Conservation (phyloP, 2,888 invertebrate genomes). For the Lysandra coridon region DNA sequence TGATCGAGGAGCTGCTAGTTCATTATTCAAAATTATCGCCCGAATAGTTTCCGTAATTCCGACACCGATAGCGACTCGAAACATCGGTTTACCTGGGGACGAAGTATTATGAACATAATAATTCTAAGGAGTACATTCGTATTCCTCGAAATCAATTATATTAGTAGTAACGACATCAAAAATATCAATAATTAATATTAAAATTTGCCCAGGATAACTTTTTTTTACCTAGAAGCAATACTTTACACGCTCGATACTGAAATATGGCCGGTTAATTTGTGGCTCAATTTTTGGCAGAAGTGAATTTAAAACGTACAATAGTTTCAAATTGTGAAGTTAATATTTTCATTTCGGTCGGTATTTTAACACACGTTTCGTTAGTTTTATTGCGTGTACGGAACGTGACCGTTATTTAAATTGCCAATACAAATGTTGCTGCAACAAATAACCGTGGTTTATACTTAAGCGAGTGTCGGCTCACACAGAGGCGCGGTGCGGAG, state of each 20-base stretch:
- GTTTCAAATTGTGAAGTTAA: constrained; percentile 14
- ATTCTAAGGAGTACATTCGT: neutral
- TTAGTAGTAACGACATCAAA: too few species aligned
- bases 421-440: constrained; percentile 10
- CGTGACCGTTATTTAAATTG: constrained; percentile 1
- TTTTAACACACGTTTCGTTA: constrained; percentile 24
- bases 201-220: neutral
- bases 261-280: neutral
- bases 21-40: constrained; percentile 10
- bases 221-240: neutral
- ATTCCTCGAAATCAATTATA: too few species aligned
- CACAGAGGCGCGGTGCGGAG: neutral
- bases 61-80: neutral
- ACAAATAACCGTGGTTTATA: constrained; percentile 6
- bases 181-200: too few species aligned
- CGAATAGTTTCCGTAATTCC: neutral
- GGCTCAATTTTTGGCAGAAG: neutral
- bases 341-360: neutral
- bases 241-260: neutral
- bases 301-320: constrained; percentile 10
- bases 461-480: neutral
- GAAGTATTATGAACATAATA: neutral
- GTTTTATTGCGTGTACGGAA: constrained; percentile 7
- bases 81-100: neutral
- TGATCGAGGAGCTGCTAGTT: constrained; percentile 17